phyloP scores from a whole-genome alignment of 1,140 invertebrate species.

The Aleiodes sp. region DNA sequence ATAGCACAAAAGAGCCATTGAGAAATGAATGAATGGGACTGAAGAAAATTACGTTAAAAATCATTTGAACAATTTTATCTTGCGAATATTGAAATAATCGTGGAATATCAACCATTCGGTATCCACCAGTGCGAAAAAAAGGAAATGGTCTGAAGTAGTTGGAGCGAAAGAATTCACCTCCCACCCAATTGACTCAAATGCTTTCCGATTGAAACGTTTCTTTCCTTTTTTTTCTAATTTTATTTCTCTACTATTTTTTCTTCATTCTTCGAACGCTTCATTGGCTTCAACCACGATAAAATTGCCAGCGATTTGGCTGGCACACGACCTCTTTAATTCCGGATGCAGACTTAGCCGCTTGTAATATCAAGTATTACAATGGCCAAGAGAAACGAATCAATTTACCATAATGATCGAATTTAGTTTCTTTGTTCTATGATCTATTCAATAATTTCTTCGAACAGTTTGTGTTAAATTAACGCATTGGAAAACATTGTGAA shows the following conservation, averaged over 20 bases:
- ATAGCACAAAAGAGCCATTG: no score
- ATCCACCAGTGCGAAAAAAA: background rate
- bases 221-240: slow-evolving; percentile 10
- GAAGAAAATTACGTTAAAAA: no score
- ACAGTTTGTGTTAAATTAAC: no score
- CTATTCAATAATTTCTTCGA: background rate
- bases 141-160: background rate
- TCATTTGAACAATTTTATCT: background rate
- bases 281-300: background rate
- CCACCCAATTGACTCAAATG: slow-evolving; percentile 7
- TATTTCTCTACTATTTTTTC: background rate
- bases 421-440: background rate
- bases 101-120: slow-evolving; percentile 13
- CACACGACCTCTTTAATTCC: slow-evolving; percentile 11
- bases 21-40: no score
- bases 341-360: slow-evolving; percentile 10
- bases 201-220: background rate
- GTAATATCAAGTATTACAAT: background rate
- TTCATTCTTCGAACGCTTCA: background rate
- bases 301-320: slow-evolving; percentile 13
- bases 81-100: background rate
- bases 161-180: slow-evolving; percentile 6
- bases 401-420: background rate
- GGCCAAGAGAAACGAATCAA: background rate
- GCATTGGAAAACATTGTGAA: no score